Base-by-base conservation (phyloP, 2,113 vertebrate species). In the Melanotaenia duboulayi region DNA sequence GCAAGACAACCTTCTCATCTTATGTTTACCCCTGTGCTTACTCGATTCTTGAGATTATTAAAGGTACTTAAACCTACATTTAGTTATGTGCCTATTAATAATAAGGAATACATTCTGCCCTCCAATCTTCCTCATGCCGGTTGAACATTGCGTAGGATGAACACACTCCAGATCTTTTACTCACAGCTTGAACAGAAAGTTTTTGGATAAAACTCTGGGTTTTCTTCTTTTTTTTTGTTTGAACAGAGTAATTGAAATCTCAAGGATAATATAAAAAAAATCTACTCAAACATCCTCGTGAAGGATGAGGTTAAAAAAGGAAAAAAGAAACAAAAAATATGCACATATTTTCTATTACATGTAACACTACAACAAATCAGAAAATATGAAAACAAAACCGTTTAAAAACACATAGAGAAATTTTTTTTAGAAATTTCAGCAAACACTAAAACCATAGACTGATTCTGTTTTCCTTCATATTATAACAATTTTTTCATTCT, bases 111-210 rank as follows among this genome's bases (percentile, higher is more conserved):
- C 19, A 32, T 20, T 20, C 61, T 28, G 28, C 28, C 28, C 6
- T 28, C 28, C 22, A 25, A 46, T 7, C 28, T 37, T 25, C 16
- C n/a, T 10, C 7, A 37, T 44, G 17, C 14, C 7, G 20, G n/a
- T 7, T 35, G 32, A 35, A 35, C 32, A 4, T 28, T 28, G 28
- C 3, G 32, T 35, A 35, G 32, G 8, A 9, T 35, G 32, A 35
- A 35, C 32, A 35, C 32, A 35, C 56, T 39, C 46, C 22, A 49
- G 17, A 25, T 65, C 14, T 12, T 74, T 48, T 65, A 8, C 37
- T 14, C 25, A 11, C 55, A 70, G 16, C 56, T 62, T 50, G 32
- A 64, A 71, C 35, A 58, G 46, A 22, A 69, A 60, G 14, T 16
- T 42, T 16, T 39, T 19, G 12, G 37, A 37, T 40, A 50, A 55